These are phyloP conservation scores for Harpalus rubripes DNA, from an alignment of 2,888 invertebrate genomes.

Conservation along the genomic window DNA sequence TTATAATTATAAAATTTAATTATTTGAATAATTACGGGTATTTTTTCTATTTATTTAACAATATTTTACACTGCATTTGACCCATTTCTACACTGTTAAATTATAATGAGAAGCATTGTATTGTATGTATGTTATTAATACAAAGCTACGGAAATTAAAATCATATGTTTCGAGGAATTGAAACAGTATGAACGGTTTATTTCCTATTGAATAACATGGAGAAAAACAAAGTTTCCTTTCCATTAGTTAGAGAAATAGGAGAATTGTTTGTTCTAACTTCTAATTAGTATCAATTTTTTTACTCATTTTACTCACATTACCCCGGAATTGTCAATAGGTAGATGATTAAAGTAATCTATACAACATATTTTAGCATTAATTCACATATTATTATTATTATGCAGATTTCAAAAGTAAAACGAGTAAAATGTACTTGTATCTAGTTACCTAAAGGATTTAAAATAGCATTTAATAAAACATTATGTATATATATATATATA, in stretches of 20 bases:
- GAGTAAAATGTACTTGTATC: too few species aligned
- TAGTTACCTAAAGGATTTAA: too few species aligned
- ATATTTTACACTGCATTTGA: constrained; percentile 1
- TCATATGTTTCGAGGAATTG: constrained; percentile 13
- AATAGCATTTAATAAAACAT: too few species aligned
- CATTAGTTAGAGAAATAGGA: background rate
- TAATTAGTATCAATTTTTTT: too few species aligned
- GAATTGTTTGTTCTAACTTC: background rate
- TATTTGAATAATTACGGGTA: constrained; percentile 14
- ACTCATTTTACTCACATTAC: too few species aligned
- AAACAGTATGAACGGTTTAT: constrained; percentile 15
- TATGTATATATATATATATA: too few species aligned
- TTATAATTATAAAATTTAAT: constrained; percentile 11
- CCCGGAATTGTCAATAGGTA: too few species aligned
- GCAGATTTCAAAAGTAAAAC: too few species aligned
- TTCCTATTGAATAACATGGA: constrained; percentile 2
- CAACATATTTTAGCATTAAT: too few species aligned
- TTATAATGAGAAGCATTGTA: background rate
- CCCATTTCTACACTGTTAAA: background rate
- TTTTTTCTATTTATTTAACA: constrained; percentile 11
- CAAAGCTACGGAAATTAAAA: background rate
- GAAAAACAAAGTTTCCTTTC: constrained; percentile 3
- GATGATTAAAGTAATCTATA: too few species aligned
- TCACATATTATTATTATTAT: too few species aligned
- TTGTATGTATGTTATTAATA: constrained; percentile 19